These are phyloP conservation scores for Epinephelus cyanopodus DNA, from an alignment of 2,113 vertebrate genomes.

Conservation along the genomic window DNA sequence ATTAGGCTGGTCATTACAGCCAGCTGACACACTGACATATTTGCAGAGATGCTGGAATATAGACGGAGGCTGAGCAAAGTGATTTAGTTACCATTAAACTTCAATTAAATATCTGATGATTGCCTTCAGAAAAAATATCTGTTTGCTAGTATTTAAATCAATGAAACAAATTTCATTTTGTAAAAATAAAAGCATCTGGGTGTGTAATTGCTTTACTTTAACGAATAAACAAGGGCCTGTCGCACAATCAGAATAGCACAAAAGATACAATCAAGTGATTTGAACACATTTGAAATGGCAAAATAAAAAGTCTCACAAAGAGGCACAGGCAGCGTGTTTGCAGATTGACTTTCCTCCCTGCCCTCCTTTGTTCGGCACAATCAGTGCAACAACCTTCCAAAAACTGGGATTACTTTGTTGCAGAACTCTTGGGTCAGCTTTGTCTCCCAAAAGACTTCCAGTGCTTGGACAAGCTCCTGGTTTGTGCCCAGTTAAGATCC, in stretches of 20 bases:
- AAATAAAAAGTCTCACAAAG: too few relatives aligned
- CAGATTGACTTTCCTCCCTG: background rate
- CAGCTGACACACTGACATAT: background rate
- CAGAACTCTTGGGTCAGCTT: background rate
- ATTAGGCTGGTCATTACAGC: background rate
- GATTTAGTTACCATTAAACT: background rate
- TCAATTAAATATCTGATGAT: background rate
- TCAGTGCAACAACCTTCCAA: background rate
- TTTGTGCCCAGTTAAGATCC: background rate
- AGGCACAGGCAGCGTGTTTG: background rate
- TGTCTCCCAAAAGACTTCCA: background rate
- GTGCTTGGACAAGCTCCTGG: background rate
- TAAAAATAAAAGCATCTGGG: too few relatives aligned
- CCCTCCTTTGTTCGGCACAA: background rate
- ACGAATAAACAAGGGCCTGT: background rate
- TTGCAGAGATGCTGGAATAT: background rate
- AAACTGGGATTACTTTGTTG: conserved; percentile 1
- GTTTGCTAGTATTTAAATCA: too few relatives aligned
- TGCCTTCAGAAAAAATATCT: too few relatives aligned
- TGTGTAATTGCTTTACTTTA: background rate
- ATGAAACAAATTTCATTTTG: too few relatives aligned
- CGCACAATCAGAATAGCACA: too few relatives aligned
- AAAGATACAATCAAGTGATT: too few relatives aligned
- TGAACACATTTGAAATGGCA: background rate
- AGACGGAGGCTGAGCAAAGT: background rate